Evolutionary conservation across 2,113 vertebrate species (phyloP).

Genomic region (Elachura formosa): DNA sequence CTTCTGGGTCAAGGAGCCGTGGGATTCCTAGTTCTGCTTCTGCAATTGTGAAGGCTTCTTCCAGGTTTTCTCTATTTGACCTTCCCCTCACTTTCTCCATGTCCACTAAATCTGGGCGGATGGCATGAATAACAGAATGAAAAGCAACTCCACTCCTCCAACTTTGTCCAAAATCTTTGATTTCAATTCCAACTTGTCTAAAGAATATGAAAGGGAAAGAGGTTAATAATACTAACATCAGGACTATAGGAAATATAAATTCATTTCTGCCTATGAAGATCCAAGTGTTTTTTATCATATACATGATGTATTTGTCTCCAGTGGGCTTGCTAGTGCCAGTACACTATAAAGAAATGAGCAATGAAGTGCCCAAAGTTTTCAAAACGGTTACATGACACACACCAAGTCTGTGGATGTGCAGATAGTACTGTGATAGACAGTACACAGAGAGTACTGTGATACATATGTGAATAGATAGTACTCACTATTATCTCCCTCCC

Average conservation of each 20-base stretch:
- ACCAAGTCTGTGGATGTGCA: background rate
- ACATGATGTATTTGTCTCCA: background rate
- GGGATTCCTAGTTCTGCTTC: slow-evolving; percentile 90
- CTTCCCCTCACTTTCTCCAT: slow-evolving; percentile 82
- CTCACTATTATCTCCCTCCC: background rate
- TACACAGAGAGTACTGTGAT: too few species aligned
- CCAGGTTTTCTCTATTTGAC: slow-evolving; percentile 87
- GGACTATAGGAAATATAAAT: background rate
- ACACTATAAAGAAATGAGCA: background rate
- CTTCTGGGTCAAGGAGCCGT: slow-evolving; percentile 93
- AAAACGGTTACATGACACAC: background rate
- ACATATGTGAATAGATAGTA: too few species aligned
- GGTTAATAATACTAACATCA: background rate
- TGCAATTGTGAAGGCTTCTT: slow-evolving; percentile 89
- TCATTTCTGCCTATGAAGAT: background rate
- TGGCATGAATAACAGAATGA: slow-evolving; percentile 88
- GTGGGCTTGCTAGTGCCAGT: background rate
- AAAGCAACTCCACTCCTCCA: slow-evolving; percentile 94
- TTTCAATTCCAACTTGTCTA: slow-evolving; percentile 85
- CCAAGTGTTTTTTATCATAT: background rate
- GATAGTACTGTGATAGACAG: too few species aligned
- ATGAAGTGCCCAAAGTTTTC: background rate
- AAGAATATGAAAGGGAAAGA: background rate
- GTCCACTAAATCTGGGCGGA: slow-evolving; percentile 89
- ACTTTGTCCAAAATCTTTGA: slow-evolving; percentile 93